Conservation (phyloP, 2,797 vertebrate genomes). For the Molothrus ater region DNA sequence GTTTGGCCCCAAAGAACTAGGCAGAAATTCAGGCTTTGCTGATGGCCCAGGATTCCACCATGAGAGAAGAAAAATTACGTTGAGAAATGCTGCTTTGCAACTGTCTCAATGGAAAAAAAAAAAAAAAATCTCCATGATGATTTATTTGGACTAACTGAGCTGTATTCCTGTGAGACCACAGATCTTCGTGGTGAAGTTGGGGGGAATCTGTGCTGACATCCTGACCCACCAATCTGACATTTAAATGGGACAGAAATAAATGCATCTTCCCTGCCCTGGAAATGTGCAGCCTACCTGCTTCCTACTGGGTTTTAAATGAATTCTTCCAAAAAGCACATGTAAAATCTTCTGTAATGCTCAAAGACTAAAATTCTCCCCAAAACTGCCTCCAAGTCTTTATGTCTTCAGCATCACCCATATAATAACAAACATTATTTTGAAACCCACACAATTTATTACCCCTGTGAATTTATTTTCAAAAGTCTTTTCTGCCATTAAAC, state of each 20-base stretch:
- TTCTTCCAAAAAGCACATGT: background rate
- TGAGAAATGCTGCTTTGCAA: background rate
- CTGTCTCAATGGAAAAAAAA: background rate
- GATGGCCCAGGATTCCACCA: background rate
- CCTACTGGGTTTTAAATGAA: constrained; percentile 18
- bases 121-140: background rate
- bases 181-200: background rate
- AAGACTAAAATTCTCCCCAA: background rate
- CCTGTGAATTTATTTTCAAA: constrained; percentile 6
- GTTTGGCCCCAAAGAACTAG: background rate
- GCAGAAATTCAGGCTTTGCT: background rate
- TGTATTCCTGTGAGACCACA: background rate
- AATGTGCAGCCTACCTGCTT: background rate
- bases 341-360: constrained; percentile 7
- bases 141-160: constrained; percentile 22
- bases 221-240: background rate
- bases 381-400: background rate
- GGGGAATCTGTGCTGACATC: background rate
- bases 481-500: background rate
- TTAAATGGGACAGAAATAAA: background rate
- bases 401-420: background rate
- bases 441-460: constrained; percentile 16
- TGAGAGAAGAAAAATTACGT: background rate
- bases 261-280: background rate
- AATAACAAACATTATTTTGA: constrained; percentile 63